These are phyloP conservation scores for Ptiloglossa arizonensis DNA, from an alignment of 1,140 invertebrate genomes.

Conservation along the genomic window DNA sequence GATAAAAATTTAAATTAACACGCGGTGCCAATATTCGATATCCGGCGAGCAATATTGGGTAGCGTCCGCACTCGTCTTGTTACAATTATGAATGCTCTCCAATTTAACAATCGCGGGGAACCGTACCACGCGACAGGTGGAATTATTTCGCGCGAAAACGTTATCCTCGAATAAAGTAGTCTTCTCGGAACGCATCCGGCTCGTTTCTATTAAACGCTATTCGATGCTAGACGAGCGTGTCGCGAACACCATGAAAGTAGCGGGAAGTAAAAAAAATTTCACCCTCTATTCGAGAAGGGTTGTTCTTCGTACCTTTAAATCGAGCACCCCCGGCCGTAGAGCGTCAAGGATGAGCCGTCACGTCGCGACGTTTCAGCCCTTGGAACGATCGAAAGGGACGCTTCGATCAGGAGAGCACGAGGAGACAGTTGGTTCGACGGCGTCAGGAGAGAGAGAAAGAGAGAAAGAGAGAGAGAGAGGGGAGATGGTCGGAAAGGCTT, in stretches of 20 bases:
- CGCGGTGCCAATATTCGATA: background rate
- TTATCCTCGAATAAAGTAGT: too few species aligned
- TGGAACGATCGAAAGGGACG: conserved; percentile 58
- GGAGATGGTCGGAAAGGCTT: conserved; percentile 1
- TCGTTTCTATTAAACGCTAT: too few species aligned
- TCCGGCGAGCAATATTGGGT: background rate
- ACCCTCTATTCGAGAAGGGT: conserved; percentile 1
- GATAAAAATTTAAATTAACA: conserved; percentile 24
- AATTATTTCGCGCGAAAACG: too few species aligned
- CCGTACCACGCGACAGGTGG: too few species aligned
- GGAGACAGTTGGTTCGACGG: conserved; percentile 55
- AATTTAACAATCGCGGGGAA: background rate
- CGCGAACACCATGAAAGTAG: background rate
- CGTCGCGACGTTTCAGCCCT: conserved; percentile 61
- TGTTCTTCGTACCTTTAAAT: background rate
- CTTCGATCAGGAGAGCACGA: conserved; percentile 61
- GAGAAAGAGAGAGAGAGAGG: background rate
- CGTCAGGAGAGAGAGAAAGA: background rate
- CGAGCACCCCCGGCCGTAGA: background rate
- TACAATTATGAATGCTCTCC: background rate
- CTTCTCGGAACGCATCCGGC: too few species aligned
- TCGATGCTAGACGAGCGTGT: background rate
- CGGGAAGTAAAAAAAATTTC: background rate
- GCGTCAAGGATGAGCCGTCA: conserved; percentile 25
- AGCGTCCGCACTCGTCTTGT: background rate